These are phyloP conservation scores for Zygothrica quintamaculata DNA, from an alignment of 2,888 invertebrate species.

Conservation along the genomic window DNA sequence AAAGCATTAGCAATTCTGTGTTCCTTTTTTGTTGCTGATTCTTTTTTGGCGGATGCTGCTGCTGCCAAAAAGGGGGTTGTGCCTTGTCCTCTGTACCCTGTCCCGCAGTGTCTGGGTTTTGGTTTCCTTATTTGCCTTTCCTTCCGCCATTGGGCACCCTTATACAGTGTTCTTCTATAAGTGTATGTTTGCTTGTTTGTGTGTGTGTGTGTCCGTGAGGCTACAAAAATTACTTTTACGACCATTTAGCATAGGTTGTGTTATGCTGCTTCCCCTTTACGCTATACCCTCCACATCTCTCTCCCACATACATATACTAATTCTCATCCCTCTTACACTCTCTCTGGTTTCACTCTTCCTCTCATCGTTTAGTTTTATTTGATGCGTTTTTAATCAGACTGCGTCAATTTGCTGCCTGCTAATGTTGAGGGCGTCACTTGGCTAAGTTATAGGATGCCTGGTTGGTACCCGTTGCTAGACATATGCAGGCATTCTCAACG, in stretches of 20 bases:
- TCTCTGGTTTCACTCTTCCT: conserved; percentile 5
- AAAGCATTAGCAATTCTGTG: conserved; percentile 46
- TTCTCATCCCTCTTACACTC: not conserved
- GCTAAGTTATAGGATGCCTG: conserved; percentile 21
- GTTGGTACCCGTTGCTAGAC: not conserved
- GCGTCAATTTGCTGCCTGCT: conserved; percentile 62
- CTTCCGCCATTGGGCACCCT: conserved; percentile 58
- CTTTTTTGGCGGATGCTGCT: conserved; percentile 52
- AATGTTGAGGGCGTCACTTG: conserved; percentile 54
- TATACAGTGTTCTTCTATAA: conserved; percentile 32
- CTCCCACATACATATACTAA: not conserved
- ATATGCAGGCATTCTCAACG: not conserved
- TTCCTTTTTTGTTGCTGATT: conserved; percentile 16
- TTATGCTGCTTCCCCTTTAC: conserved; percentile 33
- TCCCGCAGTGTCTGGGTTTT: conserved; percentile 34
- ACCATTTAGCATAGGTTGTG: conserved; percentile 67
- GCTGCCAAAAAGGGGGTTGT: conserved; percentile 45
- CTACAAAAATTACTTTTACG: conserved; percentile 68
- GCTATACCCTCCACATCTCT: conserved; percentile 2
- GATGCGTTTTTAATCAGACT: conserved; percentile 74
- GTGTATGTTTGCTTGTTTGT: conserved; percentile 16
- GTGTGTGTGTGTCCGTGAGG: conserved; percentile 26
- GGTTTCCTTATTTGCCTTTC: conserved; percentile 59
- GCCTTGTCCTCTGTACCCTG: conserved; percentile 31
- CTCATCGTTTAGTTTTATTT: conserved; percentile 55